A percentile compares a stretch with the other conserved stretches of the same genome.
Conservation (phyloP, 2,797 vertebrate species). For the Danio kyathit region DNA sequence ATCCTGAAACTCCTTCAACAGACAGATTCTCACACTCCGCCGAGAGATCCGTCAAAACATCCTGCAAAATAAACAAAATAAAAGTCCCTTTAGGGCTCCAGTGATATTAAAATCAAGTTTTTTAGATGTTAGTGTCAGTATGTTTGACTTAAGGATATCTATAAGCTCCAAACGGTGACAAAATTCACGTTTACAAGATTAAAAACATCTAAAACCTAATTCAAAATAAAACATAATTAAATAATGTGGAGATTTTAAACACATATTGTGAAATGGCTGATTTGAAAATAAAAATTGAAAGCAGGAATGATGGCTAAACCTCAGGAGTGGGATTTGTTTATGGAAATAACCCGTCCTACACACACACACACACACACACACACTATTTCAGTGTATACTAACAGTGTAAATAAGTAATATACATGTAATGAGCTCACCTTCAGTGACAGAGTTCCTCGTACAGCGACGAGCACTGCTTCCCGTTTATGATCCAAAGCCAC, state of each 20-base stretch:
- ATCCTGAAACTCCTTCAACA: conserved; percentile 85
- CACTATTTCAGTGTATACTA: not conserved
- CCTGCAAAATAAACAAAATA: conserved; percentile 75
- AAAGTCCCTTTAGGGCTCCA: not conserved
- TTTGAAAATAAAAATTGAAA: not conserved
- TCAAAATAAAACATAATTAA: no score
- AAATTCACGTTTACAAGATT: no score
- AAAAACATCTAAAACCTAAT: no score
- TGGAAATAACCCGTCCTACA: not conserved
- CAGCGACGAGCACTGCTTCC: conserved; percentile 91
- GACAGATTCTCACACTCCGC: conserved; percentile 90
- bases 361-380: not conserved
- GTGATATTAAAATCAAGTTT: no score
- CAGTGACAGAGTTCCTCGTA: conserved; percentile 95
- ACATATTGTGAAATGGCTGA: not conserved
- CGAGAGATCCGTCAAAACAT: conserved; percentile 93
- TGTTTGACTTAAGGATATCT: no score
- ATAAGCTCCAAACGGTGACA: no score
- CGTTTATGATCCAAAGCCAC: conserved; percentile 96
- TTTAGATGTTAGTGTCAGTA: no score
- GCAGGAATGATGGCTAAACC: not conserved
- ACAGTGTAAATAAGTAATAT: no score
- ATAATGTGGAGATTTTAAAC: not conserved
- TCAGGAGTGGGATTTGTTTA: not conserved
- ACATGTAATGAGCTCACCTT: conserved; percentile 77